Base-by-base conservation (phyloP, 1,140 invertebrate genomes). In the Geopemphigus sp. region DNA sequence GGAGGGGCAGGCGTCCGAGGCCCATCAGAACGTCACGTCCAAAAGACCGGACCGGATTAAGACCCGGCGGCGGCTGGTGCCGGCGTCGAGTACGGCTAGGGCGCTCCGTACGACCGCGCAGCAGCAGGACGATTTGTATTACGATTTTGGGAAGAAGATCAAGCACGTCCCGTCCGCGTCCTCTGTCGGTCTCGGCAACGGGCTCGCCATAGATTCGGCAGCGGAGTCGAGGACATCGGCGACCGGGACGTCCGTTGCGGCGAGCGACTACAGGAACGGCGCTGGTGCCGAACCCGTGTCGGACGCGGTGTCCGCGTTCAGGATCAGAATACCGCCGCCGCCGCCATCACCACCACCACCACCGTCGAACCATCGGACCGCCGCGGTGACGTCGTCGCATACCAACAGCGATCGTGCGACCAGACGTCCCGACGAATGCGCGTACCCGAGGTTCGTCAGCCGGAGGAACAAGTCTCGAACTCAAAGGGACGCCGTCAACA, bases 91-190 rank as follows among this genome's bases (percentile, higher is more conserved):
- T 14, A 78, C 74, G 1, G 39, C 56, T 0, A 57, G 72, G 10
- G 22, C 74, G 11, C 56, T 45, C 0, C 56, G 39, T 1, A 61
- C 74, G 3, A 39, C 39, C 0, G 22, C 45, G 0, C 8, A 8
- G 6, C 17, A 26, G 10, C 74, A 63, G 22, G 74, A 78, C 10
- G 74, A 78, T 1, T 39, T 39, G 17, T 78, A 78, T 39, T 63
- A 61, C 5, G 74, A 78, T 63, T 78, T 78, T 15, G 74, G 74
- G 0, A 78, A 78, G 10, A 78, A 78, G 59, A 78, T 78, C 39
- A 78, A 24, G 24, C 22, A 63, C 74, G 10, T 12, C 56, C 45
- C 74, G 10, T 54, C 68, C 10, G 26, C 74, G 26, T 50, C 64
- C 39, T 63, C 74, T 1, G 22, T 59, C 0, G 57, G 32, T 0